Percentiles rank a stretch among this genome's conserved stretches.
Conservation (phyloP, 2,797 vertebrate genomes). For the Nothura maculosa region DNA sequence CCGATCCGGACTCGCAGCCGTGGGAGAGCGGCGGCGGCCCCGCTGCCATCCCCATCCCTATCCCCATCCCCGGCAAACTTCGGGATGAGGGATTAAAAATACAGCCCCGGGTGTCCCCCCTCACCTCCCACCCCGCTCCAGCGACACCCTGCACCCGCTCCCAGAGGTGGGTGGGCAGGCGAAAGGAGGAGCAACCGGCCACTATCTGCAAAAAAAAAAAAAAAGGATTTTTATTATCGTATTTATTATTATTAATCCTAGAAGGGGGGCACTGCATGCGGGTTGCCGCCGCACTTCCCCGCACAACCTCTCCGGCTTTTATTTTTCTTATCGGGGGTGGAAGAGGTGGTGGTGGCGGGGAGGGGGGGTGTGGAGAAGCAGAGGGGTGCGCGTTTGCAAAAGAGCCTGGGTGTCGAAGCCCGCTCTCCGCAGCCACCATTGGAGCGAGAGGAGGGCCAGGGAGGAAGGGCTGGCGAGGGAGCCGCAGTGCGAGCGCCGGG, state of each 20-base stretch:
- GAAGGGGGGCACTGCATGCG: not conserved
- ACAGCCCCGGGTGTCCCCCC: not conserved
- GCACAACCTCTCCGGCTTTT: not conserved
- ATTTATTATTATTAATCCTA: not conserved
- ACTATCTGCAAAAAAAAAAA: not conserved
- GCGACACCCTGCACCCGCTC: not conserved
- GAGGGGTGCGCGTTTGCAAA: not conserved
- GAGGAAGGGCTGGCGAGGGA: slow-evolving; percentile 53
- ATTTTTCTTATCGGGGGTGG: not conserved
- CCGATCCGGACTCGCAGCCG: slow-evolving; percentile 32
- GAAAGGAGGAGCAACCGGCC: slow-evolving; percentile 35
- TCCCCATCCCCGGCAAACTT: slow-evolving; percentile 75
- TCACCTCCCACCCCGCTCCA: not conserved
- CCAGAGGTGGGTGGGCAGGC: slow-evolving; percentile 44
- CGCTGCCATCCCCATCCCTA: not conserved
- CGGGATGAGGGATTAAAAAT: slow-evolving; percentile 21
- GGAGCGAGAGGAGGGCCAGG: slow-evolving; percentile 5
- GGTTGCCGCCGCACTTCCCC: slow-evolving; percentile 4
- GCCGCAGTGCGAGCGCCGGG: slow-evolving; percentile 61
- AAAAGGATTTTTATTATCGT: not conserved
- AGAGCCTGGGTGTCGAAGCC: slow-evolving; percentile 57
- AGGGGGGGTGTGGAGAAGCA: no score
- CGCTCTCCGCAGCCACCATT: slow-evolving; percentile 40
- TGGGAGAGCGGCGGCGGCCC: slow-evolving; percentile 27
- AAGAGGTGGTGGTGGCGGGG: not conserved